Evolutionary conservation across 2,113 vertebrate genomes (phyloP).

Genomic region (Labrus mixtus): DNA sequence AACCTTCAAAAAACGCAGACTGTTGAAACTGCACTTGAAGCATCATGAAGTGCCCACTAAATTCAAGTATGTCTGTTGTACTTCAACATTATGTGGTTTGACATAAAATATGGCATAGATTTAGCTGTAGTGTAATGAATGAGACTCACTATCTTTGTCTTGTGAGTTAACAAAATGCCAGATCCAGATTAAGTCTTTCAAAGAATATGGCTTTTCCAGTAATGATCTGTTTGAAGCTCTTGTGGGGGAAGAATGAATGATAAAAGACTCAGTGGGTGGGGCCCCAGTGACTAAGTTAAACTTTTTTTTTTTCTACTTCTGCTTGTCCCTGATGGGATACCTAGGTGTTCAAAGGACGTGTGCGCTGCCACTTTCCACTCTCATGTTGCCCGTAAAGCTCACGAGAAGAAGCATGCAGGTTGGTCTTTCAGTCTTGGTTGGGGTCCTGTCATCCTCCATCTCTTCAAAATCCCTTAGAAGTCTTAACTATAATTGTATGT

Average conservation of each 20-base stretch:
- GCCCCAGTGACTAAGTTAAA: background rate
- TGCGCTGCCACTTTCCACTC: slow-evolving; percentile 78
- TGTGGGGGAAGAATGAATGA: background rate
- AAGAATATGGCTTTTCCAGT: background rate
- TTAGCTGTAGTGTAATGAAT: background rate
- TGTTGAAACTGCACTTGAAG: slow-evolving; percentile 73
- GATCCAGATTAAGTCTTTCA: background rate
- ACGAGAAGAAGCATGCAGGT: slow-evolving; percentile 85
- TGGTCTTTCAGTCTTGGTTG: slow-evolving; percentile 13
- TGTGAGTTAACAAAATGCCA: background rate
- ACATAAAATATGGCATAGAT: background rate
- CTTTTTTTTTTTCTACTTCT: slow-evolving; percentile 36
- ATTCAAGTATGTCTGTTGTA: slow-evolving; percentile 73
- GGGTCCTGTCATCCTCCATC: slow-evolving; percentile 20
- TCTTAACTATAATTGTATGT: too few relatives aligned
- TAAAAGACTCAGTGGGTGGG: slow-evolving; percentile 9
- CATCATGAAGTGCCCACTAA: slow-evolving; percentile 55
- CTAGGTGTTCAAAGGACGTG: slow-evolving; percentile 77
- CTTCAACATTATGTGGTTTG: background rate
- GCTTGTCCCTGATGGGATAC: background rate
- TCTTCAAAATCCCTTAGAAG: background rate
- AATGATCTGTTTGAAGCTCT: background rate
- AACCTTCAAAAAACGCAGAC: slow-evolving; percentile 81
- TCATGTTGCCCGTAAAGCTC: slow-evolving; percentile 73
- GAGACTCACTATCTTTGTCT: background rate